A percentile compares a stretch with the other conserved stretches of the same genome.
phyloP scores from a whole-genome alignment of 2,888 invertebrate species.

The Apotomis betuletana region DNA sequence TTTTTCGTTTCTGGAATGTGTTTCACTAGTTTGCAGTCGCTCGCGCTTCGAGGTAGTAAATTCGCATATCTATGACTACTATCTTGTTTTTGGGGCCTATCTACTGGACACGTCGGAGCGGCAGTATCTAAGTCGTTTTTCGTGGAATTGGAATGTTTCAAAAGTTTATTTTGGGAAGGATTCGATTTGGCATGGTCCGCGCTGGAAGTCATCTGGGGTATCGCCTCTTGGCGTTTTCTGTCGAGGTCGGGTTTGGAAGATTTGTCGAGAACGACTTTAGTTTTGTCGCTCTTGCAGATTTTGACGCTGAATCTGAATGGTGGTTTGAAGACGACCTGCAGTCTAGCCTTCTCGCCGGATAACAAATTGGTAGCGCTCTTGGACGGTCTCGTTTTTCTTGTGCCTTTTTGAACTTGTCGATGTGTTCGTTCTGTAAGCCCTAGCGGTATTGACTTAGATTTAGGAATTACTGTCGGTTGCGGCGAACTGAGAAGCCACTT shows the following conservation, averaged over 20 bases:
- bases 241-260: constrained; percentile 79
- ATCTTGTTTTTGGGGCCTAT: constrained; percentile 58
- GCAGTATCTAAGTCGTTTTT: constrained; percentile 53
- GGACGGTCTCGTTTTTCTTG: constrained; percentile 82
- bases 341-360: constrained; percentile 87
- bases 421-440: constrained; percentile 84
- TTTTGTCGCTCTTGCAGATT: constrained; percentile 88
- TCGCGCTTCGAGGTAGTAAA: constrained; percentile 72
- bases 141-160: constrained; percentile 65
- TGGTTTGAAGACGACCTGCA: constrained; percentile 94
- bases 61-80: constrained; percentile 71
- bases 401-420: constrained; percentile 78
- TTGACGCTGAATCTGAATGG: constrained; percentile 94
- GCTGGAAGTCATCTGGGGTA: constrained; percentile 54
- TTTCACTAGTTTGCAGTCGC: constrained; percentile 74
- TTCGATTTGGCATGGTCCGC: constrained; percentile 63
- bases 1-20: constrained; percentile 64
- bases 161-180: constrained; percentile 58
- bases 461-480: constrained; percentile 85
- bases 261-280: constrained; percentile 84
- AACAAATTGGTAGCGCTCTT: constrained; percentile 89
- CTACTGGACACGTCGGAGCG: constrained; percentile 53
- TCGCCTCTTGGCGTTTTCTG: constrained; percentile 65
- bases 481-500: constrained; percentile 92
- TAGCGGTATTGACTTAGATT: constrained; percentile 93